Base-by-base conservation (phyloP, 1,140 invertebrate genomes). In the Rhopalosiphum padi region DNA sequence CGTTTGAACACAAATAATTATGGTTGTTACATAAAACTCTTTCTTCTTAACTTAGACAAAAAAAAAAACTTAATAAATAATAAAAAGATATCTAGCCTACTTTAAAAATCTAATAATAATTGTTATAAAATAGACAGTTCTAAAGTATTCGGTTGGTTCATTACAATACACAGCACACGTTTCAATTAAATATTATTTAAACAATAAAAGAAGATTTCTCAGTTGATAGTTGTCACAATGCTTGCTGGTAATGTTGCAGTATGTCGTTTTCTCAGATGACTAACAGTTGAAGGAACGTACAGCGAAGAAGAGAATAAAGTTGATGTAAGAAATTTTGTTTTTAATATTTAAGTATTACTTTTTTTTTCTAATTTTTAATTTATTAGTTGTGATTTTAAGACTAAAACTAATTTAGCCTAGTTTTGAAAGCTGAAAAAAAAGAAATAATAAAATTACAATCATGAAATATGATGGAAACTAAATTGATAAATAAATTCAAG, bases 151-250 rank as follows among this genome's bases (percentile, higher is more conserved):
- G 91, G 91, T 93, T 93, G 91, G 91, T 93, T 93, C 91, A 93
- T 93, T 93, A 93, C 91, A 93, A 93, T 93, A 83, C 91, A 93
- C 91, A 93, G 91, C 91, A 93, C 91, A 93, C 91, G 91, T 93
- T 93, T 93, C 91, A 93, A 93, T 93, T 93, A 93, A 93, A 93
- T 93, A 93, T 93, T 93, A 93, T 93, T 86, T 93, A 93, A 93
- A 93, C 91, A 93, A 35, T 93, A 93, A 90, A 86, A 93, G 91
- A 92, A 83, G 77, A 92, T 93, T 86, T 92, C 48, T 93, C 91
- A 93, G 77, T 51, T 93, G 91, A 93, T 93, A 93, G 68, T 86
- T 93, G 91, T 93, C 91, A 93, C 91, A 93, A 93, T 93, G 91
- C 91, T 93, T 93, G 91, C 91, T 93, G 91, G 77, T 93, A 85